Percentiles rank a stretch among this genome's conserved stretches.
Evolutionary conservation across 2,113 vertebrate genomes (phyloP).

Genomic region (Merops nubicus): DNA sequence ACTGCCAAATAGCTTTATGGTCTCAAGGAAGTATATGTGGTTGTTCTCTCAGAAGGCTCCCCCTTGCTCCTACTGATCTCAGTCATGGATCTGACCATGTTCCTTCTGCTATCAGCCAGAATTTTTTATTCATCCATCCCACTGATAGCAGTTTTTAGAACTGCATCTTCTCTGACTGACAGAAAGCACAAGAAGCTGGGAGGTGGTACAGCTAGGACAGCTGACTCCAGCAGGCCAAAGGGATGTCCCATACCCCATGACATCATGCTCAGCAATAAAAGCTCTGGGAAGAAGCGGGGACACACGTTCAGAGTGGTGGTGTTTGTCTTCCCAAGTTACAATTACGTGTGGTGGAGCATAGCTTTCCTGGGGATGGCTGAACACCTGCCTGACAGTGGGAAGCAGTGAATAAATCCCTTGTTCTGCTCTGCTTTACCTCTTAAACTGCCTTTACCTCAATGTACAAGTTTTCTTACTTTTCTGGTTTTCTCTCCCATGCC

Average conservation of each 20-base stretch:
- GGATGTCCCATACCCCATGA: not conserved
- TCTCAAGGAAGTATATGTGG: not conserved
- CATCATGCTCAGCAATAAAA: not conserved
- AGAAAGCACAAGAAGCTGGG: not conserved
- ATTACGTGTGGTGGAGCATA: fast-evolving
- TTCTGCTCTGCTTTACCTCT: not conserved
- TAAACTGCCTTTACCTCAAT: not conserved
- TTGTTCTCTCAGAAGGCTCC: not conserved
- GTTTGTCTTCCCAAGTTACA: not conserved
- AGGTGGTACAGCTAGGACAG: not conserved
- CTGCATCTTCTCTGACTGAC: not conserved
- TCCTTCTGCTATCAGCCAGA: not conserved
- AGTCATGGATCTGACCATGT: not conserved
- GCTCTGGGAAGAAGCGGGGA: not conserved
- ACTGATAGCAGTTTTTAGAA: not conserved
- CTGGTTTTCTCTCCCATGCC: not conserved
- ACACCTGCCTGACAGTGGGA: not conserved
- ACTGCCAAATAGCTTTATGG: not conserved
- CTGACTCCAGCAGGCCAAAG: not conserved
- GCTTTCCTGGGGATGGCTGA: not conserved
- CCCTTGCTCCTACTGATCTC: not conserved
- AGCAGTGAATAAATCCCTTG: not conserved
- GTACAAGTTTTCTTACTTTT: not conserved
- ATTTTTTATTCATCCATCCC: not conserved
- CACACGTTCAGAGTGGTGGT: not conserved